Conservation (phyloP, 2,888 invertebrate species). For the Ditula angustiorana region DNA sequence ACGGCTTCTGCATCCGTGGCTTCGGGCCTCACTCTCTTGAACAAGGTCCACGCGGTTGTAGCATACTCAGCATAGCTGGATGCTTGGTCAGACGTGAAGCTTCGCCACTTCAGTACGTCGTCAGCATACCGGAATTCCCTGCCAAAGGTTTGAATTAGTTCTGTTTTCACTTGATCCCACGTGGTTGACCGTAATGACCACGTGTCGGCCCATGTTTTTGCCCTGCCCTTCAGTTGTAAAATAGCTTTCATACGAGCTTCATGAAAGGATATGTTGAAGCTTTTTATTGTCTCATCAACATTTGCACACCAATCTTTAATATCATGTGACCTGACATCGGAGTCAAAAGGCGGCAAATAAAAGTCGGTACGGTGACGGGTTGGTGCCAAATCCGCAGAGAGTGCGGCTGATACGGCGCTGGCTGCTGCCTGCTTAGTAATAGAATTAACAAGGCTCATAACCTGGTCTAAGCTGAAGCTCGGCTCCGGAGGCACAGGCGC, state of each 20-base stretch:
- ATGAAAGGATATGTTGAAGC: slow-evolving; percentile 31
- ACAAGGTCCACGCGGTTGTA: slow-evolving; percentile 39
- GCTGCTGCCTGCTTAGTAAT: not conserved
- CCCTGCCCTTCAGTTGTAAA: slow-evolving; percentile 40
- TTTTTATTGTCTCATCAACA: slow-evolving; percentile 20
- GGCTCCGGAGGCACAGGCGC: not conserved
- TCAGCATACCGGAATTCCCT: slow-evolving; percentile 42
- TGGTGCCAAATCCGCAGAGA: not conserved
- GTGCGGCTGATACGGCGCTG: slow-evolving; percentile 7
- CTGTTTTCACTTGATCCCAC: slow-evolving; percentile 40
- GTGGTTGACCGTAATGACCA: slow-evolving; percentile 42
- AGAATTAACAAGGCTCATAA: slow-evolving; percentile 12
- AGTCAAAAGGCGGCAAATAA: slow-evolving; percentile 32
- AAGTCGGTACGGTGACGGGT: too few species aligned
- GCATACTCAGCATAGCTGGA: slow-evolving; percentile 40
- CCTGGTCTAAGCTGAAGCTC: not conserved
- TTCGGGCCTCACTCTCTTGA: slow-evolving; percentile 34
- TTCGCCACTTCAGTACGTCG: slow-evolving; percentile 34
- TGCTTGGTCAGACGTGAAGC: slow-evolving; percentile 41
- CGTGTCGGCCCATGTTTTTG: slow-evolving; percentile 43
- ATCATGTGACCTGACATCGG: slow-evolving; percentile 25
- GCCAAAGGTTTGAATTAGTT: slow-evolving; percentile 40
- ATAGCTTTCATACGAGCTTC: slow-evolving; percentile 43
- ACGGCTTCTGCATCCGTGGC: slow-evolving; percentile 4
- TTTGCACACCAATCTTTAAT: slow-evolving; percentile 31